A percentile compares a stretch with the other conserved stretches of the same genome.
Conservation (phyloP, 2,888 invertebrate genomes). For the Aphodius sticticus region DNA sequence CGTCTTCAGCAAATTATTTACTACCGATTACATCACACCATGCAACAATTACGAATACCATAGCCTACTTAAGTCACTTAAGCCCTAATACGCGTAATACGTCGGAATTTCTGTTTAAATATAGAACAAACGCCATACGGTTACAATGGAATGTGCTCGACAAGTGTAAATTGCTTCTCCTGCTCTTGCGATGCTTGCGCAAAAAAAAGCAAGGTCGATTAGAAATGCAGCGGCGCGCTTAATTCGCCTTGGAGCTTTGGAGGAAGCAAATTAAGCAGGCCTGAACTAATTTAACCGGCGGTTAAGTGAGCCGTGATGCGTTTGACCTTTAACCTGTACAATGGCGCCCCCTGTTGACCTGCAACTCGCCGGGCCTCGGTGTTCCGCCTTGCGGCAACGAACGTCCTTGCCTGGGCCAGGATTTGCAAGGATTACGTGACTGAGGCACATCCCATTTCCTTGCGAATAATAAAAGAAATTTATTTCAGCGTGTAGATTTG, state of each 20-base stretch:
- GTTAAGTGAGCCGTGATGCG: conserved; percentile 5
- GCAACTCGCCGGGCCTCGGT: conserved; percentile 43
- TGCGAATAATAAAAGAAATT: background rate
- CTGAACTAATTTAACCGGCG: background rate
- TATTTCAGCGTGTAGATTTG: background rate
- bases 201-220: background rate
- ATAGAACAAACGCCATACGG: background rate
- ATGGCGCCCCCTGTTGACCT: background rate
- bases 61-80: no score
- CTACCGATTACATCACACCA: background rate
- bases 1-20: background rate
- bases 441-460: background rate
- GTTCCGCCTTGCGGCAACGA: conserved; percentile 30
- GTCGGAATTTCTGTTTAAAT: background rate
- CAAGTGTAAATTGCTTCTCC: background rate
- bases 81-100: background rate
- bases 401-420: conserved; percentile 15
- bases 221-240: background rate
- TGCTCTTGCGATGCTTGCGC: background rate
- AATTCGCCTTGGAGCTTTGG: background rate
- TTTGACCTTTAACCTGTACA: conserved; percentile 42
- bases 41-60: background rate
- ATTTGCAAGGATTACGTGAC: background rate
- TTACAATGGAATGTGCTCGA: background rate
- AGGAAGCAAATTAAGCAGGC: background rate